Base-by-base conservation (phyloP, 2,113 vertebrate species). In the Scortum barcoo region DNA sequence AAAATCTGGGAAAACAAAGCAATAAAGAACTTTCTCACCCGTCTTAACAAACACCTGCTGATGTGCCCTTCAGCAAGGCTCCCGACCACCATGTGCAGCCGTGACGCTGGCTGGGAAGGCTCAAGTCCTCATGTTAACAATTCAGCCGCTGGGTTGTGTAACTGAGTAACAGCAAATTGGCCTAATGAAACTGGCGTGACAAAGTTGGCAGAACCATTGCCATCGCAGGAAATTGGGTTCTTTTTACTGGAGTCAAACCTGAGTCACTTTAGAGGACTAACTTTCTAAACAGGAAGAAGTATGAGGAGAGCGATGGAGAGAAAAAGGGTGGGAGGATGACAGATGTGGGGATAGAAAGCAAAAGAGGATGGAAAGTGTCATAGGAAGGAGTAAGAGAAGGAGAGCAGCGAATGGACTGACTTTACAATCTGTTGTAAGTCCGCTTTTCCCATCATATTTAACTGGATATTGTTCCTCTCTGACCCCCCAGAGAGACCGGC, bases 401-500 rank as follows among this genome's bases (percentile, higher is more conserved):
- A n/a, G 40, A 22, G 7, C 8, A 16, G 42, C 17, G 33, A 38
- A 68, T 53, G 40, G 4, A 40, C 4, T 14, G 7, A 51, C 22
- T 50, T 56, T 10, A 40, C n/a, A 26, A 40, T 19, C 42, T 38
- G 5, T 5, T 66, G 0, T 16, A 40, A 74, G 46, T 16, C 42
- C 6, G 36, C 54, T 77, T 76, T 69, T 62, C 30, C 53, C 3
- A 1, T 46, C 51, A 68, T 11, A 48, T 69, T 84, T 53, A 22
- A 74, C 38, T 69, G 22, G 54, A 80, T 80, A 92, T 89, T 92
- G 91, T 93, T 84, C 42, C 69, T 54, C 13, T 74, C 0, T 8
- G 70, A 69, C 40, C 83, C 83, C 77, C 61, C 3, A 28, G 80
- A 78, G 91, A 83, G 12, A 44, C 6, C 62, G 22, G 62, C 14